phyloP scores from a whole-genome alignment of 2,797 vertebrate species.

The Lutjanus argentimaculatus region DNA sequence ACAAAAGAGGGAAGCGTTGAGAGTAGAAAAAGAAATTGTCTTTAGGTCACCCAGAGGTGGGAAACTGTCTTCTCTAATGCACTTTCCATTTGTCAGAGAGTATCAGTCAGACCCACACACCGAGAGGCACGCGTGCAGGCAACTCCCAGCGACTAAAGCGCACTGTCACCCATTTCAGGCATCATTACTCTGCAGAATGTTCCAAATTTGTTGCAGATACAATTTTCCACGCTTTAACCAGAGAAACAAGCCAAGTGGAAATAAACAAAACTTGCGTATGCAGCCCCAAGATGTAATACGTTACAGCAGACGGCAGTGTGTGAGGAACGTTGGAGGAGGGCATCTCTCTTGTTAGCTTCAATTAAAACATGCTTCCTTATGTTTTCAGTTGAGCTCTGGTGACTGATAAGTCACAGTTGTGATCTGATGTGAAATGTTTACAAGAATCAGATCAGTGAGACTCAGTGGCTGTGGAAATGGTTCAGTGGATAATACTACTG shows the following conservation, averaged over 20 bases:
- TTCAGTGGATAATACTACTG: neutral
- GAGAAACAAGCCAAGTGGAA: conserved; percentile 52
- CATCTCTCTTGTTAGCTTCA: conserved; percentile 29
- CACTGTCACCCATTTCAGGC: conserved; percentile 70
- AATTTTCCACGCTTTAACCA: conserved; percentile 63
- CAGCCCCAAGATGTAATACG: conserved; percentile 36
- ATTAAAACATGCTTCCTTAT: conserved; percentile 22
- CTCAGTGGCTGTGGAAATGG: neutral
- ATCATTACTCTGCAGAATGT: conserved; percentile 68
- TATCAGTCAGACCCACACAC: conserved; percentile 49
- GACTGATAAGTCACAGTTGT: conserved; percentile 13
- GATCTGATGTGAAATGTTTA: conserved; percentile 29
- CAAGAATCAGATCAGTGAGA: conserved; percentile 37
- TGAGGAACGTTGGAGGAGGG: conserved; percentile 20
- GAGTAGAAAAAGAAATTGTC: conserved; percentile 42
- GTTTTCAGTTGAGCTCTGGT: conserved; percentile 33
- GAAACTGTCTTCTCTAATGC: conserved; percentile 73
- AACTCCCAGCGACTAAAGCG: conserved; percentile 30
- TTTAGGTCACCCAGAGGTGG: conserved; percentile 62
- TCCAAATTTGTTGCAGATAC: conserved; percentile 65
- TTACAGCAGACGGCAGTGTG: conserved; percentile 18
- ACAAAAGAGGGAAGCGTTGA: conserved; percentile 20
- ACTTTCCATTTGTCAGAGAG: conserved; percentile 76
- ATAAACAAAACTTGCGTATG: conserved; percentile 65
- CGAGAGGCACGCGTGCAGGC: conserved; percentile 16